Conservation (phyloP, 1,140 invertebrate genomes). For the Psix sp. region DNA sequence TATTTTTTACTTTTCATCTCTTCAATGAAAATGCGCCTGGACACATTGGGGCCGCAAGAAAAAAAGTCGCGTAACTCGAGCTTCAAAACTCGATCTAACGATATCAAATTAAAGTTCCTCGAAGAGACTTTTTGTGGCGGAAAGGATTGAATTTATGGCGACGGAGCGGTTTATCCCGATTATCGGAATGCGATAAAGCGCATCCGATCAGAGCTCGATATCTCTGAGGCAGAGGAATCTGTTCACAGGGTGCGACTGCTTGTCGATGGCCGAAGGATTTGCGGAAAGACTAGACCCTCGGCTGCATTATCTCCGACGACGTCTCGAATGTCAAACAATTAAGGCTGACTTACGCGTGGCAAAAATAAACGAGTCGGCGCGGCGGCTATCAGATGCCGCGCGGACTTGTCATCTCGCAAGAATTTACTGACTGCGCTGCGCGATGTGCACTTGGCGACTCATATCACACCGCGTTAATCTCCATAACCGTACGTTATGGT, state of each 20-base stretch:
- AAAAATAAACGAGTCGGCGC: constrained; percentile 61
- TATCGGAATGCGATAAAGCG: constrained; percentile 19
- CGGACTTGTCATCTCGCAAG: constrained; percentile 69
- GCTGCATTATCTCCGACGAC: constrained; percentile 22
- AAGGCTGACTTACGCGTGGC: constrained; percentile 65
- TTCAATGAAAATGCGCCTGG: no score
- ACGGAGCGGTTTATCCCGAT: constrained; percentile 22
- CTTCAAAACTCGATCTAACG: neutral
- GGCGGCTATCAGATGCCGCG: constrained; percentile 65
- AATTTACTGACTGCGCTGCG: constrained; percentile 69
- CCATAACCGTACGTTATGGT: constrained; percentile 37
- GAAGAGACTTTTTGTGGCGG: neutral
- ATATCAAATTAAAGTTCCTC: constrained; percentile 6
- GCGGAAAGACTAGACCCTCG: constrained; percentile 16
- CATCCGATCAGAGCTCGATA: constrained; percentile 20
- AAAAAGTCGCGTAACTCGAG: neutral
- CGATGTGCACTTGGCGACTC: constrained; percentile 18
- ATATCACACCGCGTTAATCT: constrained; percentile 42
- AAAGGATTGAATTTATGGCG: constrained; percentile 13
- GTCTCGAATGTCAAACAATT: constrained; percentile 68
- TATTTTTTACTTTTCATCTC: no score
- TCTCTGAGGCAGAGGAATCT: constrained; percentile 6
- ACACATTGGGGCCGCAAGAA: no score
- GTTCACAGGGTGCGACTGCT: constrained; percentile 16
- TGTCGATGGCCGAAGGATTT: constrained; percentile 4